Evolutionary conservation across 64 coral and sea anemone species (phyloP), one percentile per base, ranked within the genome.

Genomic region (Dendronephthya gigantea): DNA sequence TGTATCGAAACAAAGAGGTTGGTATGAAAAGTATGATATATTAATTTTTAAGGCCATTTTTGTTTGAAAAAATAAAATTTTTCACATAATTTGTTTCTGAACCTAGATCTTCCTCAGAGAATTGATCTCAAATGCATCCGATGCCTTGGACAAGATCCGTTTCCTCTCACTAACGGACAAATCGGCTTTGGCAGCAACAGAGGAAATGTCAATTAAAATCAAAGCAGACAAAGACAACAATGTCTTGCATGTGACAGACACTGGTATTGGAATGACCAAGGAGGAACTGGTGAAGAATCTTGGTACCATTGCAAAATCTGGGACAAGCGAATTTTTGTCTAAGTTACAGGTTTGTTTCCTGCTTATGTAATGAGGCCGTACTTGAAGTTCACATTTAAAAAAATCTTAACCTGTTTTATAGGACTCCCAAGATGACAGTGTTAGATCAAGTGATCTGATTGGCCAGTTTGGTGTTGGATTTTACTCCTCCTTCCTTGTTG

Each of bases 381-480:
- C 19, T 4, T 22, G 19, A 8, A 66, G 4, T 66, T 66, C 58
- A n/a, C 58, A 66, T 15, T 66, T 6, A 30, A n/a, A 8, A 66
- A 66, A 2, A 8, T 5, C 19, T 66, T 66, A 66, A 66, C 22
- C 25, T 27, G 4, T 29, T 79, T 37, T 39, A 29, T 35, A 98
- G 95, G 95, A 98, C 10, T 74, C 87, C 23, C 81, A 89, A 79
- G 72, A 79, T 48, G 91, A 89, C 0, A 83, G 83, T 30, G 87
- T 91, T 16, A 68, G 88, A 49, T 88, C 90, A 36, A 88, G 86
- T 48, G 95, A 98, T 88, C 88, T 98, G 0, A 98, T 98, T 91
- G 95, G 95, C 69, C 95, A 98, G 82, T 98, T 98, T 98, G 95
- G 95, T 90, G 95, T 98, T 89, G 95, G 95, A 75, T 98, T 98